These are phyloP conservation scores for Aplidium turbinatum DNA, from an alignment of 23 tunicate genomes.

Conservation along the genomic window DNA sequence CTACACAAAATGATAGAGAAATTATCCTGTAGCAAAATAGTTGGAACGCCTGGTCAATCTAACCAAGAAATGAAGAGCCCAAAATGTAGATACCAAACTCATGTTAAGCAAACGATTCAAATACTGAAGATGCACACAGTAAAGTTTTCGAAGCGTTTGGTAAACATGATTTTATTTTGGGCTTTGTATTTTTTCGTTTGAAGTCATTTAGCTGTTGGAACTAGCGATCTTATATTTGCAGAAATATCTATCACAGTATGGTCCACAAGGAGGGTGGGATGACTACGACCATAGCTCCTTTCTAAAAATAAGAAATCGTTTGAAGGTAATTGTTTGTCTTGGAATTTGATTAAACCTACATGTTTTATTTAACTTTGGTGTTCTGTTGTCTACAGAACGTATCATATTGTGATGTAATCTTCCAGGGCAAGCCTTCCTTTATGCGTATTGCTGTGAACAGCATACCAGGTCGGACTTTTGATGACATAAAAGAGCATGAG, in stretches of 20 bases:
- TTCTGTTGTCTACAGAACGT: background rate
- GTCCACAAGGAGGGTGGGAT: constrained; percentile 93
- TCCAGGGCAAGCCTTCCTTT: constrained; percentile 57
- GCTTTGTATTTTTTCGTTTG: too few relatives aligned
- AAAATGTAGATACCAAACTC: too few relatives aligned
- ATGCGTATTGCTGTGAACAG: constrained; percentile 56
- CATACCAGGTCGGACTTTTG: constrained; percentile 65
- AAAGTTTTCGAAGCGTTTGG: too few relatives aligned
- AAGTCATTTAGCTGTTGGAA: background rate
- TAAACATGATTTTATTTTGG: background rate
- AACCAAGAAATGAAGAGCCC: too few relatives aligned
- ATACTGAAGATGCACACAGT: background rate
- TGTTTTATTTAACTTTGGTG: background rate
- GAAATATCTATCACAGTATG: constrained; percentile 68
- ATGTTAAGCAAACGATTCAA: background rate
- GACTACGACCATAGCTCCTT: constrained; percentile 88
- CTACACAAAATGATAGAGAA: too few relatives aligned
- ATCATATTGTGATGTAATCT: background rate
- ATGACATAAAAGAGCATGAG: constrained; percentile 70
- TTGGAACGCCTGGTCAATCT: too few relatives aligned
- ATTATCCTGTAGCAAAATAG: background rate
- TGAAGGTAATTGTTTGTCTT: constrained; percentile 45
- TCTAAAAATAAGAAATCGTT: constrained; percentile 60
- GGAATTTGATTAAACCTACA: background rate
- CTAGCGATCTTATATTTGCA: constrained; percentile 2